Percentiles rank a stretch among this genome's conserved stretches.
phyloP scores from a whole-genome alignment of 2,113 vertebrate species.

The cattle (Bos taurus) region DNA sequence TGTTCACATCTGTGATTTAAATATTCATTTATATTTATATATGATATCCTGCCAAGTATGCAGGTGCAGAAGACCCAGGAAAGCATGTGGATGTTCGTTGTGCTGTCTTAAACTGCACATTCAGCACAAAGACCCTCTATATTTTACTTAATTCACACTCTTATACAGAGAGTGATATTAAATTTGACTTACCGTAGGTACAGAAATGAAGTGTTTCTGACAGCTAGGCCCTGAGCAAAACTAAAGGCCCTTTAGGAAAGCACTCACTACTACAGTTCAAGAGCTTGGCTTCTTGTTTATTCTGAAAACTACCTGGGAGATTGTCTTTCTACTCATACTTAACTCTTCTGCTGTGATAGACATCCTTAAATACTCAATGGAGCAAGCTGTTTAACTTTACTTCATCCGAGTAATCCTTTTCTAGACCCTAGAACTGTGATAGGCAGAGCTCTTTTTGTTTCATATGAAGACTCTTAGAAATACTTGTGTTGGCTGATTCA shows the following conservation, averaged over 20 bases:
- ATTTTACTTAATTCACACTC: not conserved
- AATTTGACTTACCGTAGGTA: not conserved
- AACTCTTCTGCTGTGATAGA: not conserved
- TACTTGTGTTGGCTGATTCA: not conserved
- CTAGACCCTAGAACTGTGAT: conserved; percentile 35
- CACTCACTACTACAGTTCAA: not conserved
- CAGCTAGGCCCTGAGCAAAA: not conserved
- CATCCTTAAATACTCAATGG: conserved; percentile 50
- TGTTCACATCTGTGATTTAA: not conserved
- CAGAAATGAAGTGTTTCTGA: not conserved
- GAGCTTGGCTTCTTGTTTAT: conserved; percentile 27
- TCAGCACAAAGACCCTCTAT: not conserved
- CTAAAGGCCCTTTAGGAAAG: conserved; percentile 29
- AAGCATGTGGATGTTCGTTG: not conserved
- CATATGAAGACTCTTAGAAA: conserved; percentile 13
- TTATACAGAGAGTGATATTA: not conserved
- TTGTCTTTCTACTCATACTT: not conserved
- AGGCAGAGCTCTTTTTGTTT: not conserved
- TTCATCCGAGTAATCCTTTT: conserved; percentile 59
- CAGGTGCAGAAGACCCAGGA: not conserved
- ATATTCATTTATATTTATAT: not conserved
- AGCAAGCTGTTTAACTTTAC: conserved; percentile 49
- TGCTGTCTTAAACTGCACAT: not conserved
- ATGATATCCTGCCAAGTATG: not conserved
- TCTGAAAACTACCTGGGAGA: conserved; percentile 22